A percentile compares a stretch with the other conserved stretches of the same genome.
These are phyloP conservation scores for Prionace glauca DNA, from an alignment of 2,797 vertebrate species.

Conservation along the genomic window DNA sequence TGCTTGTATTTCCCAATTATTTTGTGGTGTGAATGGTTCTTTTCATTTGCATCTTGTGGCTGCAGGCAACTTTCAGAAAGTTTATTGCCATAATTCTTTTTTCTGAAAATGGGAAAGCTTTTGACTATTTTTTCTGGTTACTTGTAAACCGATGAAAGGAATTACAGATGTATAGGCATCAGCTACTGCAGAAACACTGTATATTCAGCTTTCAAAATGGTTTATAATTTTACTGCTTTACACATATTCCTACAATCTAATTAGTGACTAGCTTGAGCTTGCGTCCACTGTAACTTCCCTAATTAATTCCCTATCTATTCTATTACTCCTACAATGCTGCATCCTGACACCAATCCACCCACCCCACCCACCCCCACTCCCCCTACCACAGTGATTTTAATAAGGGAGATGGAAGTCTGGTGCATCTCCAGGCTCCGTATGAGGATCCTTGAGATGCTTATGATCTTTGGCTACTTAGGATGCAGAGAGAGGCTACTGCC, in stretches of 20 bases:
- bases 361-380: no score
- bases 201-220: neutral
- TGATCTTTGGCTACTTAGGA: neutral
- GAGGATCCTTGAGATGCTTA: neutral
- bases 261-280: neutral
- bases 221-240: neutral
- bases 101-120: neutral
- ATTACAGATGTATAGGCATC: neutral
- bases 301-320: neutral
- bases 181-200: neutral
- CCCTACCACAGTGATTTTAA: neutral
- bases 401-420: neutral
- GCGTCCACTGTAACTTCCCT: neutral
- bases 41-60: neutral
- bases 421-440: neutral
- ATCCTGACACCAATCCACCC: no score
- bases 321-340: neutral
- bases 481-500: no score
- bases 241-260: neutral
- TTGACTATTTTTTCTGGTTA: neutral
- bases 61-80: neutral
- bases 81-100: neutral
- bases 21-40: neutral
- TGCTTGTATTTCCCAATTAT: neutral
- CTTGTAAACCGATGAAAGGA: neutral